Evolutionary conservation across 2,888 invertebrate genomes (phyloP).

Genomic region (Strigamia transsilvanica): DNA sequence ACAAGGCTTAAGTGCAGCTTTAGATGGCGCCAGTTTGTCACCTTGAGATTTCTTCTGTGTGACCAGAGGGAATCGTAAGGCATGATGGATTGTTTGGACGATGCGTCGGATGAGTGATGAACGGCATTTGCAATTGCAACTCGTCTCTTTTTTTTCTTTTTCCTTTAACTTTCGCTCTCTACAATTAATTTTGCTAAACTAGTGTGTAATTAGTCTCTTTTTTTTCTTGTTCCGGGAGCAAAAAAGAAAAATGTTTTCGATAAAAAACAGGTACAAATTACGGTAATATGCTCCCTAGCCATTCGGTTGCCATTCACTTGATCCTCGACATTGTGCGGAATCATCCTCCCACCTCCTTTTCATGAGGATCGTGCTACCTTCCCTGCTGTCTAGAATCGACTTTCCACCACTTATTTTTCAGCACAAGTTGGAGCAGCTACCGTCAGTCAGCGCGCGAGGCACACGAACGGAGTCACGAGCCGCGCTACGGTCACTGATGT

Average conservation of each 20-base stretch:
- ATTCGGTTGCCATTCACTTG: constrained; percentile 5
- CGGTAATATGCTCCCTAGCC: constrained; percentile 13
- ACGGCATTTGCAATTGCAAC: neutral
- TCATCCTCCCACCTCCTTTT: constrained; percentile 1
- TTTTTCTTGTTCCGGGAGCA: neutral
- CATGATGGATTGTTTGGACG: constrained; percentile 45
- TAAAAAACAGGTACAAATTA: constrained; percentile 24
- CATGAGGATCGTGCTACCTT: neutral
- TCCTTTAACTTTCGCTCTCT: neutral
- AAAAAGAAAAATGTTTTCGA: neutral
- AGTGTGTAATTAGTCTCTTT: constrained; percentile 40
- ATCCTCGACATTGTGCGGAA: constrained; percentile 16
- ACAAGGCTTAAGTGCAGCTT: constrained; percentile 48
- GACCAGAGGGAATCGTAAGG: constrained; percentile 24
- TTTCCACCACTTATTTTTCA: constrained; percentile 43
- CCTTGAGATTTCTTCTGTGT: constrained; percentile 43
- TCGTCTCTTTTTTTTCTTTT: neutral
- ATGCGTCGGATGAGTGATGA: constrained; percentile 33
- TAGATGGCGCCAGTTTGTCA: constrained; percentile 45
- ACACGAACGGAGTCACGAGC: constrained; percentile 44
- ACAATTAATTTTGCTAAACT: constrained; percentile 43
- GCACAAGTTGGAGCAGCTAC: constrained; percentile 43
- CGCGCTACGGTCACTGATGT: constrained; percentile 36
- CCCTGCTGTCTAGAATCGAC: constrained; percentile 34
- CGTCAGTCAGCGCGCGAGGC: constrained; percentile 46